A percentile compares a stretch with the other conserved stretches of the same genome.
phyloP scores from a whole-genome alignment of 2,113 vertebrate genomes.

The Eulemur rufifrons region DNA sequence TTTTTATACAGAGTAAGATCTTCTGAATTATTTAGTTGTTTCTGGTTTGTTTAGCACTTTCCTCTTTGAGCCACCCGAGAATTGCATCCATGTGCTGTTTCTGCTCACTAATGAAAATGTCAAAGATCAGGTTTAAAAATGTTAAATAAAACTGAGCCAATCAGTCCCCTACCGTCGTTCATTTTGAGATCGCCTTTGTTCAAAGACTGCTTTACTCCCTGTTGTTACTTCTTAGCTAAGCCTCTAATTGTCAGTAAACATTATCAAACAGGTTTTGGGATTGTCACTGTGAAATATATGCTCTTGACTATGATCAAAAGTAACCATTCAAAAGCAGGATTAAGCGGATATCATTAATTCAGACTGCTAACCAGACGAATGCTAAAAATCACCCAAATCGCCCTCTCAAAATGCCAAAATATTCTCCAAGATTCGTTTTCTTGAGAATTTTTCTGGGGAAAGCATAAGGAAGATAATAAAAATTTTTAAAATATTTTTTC shows the following conservation, averaged over 20 bases:
- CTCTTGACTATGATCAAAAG: constrained; percentile 52
- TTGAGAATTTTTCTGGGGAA: not conserved
- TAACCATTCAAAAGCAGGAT: constrained; percentile 50
- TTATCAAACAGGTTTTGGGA: constrained; percentile 58
- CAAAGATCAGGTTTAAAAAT: constrained; percentile 66
- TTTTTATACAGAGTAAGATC: not conserved
- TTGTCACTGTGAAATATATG: constrained; percentile 41
- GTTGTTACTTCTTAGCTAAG: constrained; percentile 59
- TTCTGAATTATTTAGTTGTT: constrained; percentile 32
- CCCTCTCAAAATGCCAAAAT: not conserved
- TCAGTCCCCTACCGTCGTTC: constrained; percentile 70
- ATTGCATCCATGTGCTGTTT: constrained; percentile 36
- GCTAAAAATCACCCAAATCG: not conserved
- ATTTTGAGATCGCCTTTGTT: constrained; percentile 55
- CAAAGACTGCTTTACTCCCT: constrained; percentile 48
- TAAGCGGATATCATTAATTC: constrained; percentile 37
- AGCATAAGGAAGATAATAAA: not conserved
- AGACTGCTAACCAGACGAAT: not conserved
- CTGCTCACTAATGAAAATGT: constrained; percentile 68
- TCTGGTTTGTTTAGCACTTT: not conserved
- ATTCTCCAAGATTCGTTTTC: not conserved
- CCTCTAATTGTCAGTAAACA: constrained; percentile 70
- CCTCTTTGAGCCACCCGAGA: constrained; percentile 13
- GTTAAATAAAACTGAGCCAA: constrained; percentile 69
- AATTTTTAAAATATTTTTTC: not conserved